phyloP scores from a whole-genome alignment of 2,113 vertebrate species.

The Takifugu bimaculatus region DNA sequence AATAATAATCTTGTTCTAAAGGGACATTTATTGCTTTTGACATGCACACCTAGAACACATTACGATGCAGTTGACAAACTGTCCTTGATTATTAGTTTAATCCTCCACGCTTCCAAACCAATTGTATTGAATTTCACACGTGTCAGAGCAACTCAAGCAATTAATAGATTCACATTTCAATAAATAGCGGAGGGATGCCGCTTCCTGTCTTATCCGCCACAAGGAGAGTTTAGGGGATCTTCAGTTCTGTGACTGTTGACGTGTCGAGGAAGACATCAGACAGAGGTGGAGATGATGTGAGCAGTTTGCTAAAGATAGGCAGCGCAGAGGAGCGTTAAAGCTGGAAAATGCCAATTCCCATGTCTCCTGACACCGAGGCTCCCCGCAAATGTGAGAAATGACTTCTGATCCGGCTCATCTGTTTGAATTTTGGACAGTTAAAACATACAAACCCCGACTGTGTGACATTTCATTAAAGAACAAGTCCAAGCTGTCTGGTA shows the following conservation, averaged over 20 bases:
- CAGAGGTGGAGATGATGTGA: neutral
- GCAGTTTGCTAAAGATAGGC: neutral
- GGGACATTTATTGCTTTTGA: slow-evolving; percentile 6
- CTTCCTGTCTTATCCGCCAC: neutral
- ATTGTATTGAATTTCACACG: neutral
- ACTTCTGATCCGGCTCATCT: neutral
- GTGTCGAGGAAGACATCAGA: neutral
- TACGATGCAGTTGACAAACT: neutral
- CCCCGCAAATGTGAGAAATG: neutral
- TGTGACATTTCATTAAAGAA: too few relatives aligned
- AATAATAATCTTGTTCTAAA: too few relatives aligned
- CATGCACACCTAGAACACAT: neutral
- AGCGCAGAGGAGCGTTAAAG: neutral
- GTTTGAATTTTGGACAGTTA: too few relatives aligned
- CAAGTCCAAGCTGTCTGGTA: too few relatives aligned
- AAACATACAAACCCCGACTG: too few relatives aligned
- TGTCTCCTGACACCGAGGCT: too few relatives aligned
- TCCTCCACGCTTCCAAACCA: neutral
- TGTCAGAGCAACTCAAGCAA: neutral
- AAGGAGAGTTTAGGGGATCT: neutral
- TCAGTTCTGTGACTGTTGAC: neutral
- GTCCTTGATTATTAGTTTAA: neutral
- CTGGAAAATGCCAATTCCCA: neutral
- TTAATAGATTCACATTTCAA: neutral
- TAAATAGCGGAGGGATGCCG: neutral